Evolutionary conservation across 2,888 invertebrate species (phyloP), one percentile per base, ranked within the genome.

Genomic region (Dascillus cervinus): DNA sequence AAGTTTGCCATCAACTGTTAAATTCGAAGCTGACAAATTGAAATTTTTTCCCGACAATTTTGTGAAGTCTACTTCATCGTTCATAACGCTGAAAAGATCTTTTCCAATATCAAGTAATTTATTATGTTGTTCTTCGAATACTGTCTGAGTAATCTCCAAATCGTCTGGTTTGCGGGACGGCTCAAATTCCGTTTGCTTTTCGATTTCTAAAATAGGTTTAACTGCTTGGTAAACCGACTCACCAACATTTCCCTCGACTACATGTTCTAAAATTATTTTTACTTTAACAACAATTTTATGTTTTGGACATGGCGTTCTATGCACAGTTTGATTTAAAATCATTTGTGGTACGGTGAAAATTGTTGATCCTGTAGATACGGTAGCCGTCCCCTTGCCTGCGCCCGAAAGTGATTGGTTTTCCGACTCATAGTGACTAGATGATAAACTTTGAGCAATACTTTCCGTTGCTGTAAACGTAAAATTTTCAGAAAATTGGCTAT

Each of bases 191-290:
- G 25, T 15, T 4, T 15, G 9, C 12, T 34, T 34, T 9, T 30
- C 30, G 12, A 30, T 10, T 11, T 30, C 34, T 13, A 30, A 22
- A 12, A 34, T 22, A 2, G 34, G 34, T 9, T 22, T 6, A 4
- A 6, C 21, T 2, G 27, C 5, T 8, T 9, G 10, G 13, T 17
- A 23, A 4, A 4, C 1, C 9, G 10, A 11, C 3, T 13, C 19
- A 4, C 11, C 9, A 8, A 20, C 13, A 9, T 2, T 21, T 5
- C 9, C 11, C 9, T 24, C 20, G n/a, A 29, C 2, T 8, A 24
- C 12, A 10, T 33, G 17, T 12, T 32, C 29, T 22, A 31, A 19
- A 2, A 35, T n/a, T 13, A 30, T 23, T 22, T 30, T 30, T 11
- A 35, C 17, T 11, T 12, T 26, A 13, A 30, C 20, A 1, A 14